Conservation (phyloP, 2,797 vertebrate species). For the Sphenodon punctatus region DNA sequence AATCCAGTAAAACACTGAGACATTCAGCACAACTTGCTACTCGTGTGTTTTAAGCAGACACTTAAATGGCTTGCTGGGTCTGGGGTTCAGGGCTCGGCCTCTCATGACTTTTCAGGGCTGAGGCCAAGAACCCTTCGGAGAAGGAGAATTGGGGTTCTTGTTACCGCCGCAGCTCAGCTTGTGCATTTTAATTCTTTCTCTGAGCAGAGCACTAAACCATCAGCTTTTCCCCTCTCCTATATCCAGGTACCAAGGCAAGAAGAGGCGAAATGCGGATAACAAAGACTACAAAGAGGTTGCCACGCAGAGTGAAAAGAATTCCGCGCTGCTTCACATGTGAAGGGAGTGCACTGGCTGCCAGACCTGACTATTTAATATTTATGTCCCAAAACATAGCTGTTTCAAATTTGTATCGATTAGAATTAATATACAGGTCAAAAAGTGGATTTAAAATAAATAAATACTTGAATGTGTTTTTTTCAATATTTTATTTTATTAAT, state of each 20-base stretch:
- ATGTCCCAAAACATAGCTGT: conserved; percentile 46
- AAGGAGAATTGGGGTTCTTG: too few species aligned
- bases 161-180: too few species aligned
- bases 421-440: conserved; percentile 63
- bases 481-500: conserved; percentile 70
- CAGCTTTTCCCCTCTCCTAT: neutral
- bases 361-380: conserved; percentile 73
- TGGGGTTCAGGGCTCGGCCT: too few species aligned
- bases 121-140: too few species aligned
- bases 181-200: too few species aligned
- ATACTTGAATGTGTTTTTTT: conserved; percentile 46
- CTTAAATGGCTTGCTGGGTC: too few species aligned
- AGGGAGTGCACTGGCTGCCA: neutral
- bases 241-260: conserved; percentile 71
- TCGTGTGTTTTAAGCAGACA: too few species aligned
- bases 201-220: too few species aligned
- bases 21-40: too few species aligned
- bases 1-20: too few species aligned
- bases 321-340: conserved; percentile 41
- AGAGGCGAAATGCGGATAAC: conserved; percentile 50
- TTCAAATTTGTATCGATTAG: conserved; percentile 51
- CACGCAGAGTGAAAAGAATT: conserved; percentile 39
- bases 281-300: conserved; percentile 74
- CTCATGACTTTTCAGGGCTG: too few species aligned
- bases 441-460: neutral